Evolutionary conservation across 2,888 invertebrate genomes (phyloP).

Genomic region (Parnassius orleans): DNA sequence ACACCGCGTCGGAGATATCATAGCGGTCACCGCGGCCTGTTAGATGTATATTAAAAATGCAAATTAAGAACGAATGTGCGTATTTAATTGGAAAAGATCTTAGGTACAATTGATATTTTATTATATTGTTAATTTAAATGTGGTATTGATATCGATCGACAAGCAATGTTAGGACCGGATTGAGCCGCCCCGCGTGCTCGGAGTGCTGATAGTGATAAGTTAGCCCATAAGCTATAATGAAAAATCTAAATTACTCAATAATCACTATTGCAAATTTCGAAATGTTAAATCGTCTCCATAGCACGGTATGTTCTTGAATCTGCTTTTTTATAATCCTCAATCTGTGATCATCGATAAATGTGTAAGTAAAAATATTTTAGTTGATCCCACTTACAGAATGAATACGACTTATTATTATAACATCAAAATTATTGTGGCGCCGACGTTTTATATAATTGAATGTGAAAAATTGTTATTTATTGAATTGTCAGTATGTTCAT

Average conservation of each 20-base stretch:
- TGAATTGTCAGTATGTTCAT: conserved; percentile 72
- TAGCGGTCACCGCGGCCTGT: conserved; percentile 44
- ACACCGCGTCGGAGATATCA: conserved; percentile 45
- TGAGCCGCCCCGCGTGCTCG: conserved; percentile 61
- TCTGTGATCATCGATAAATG: conserved; percentile 80
- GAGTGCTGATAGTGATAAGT: conserved; percentile 76
- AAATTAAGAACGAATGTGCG: conserved; percentile 67
- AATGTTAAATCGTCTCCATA: conserved; percentile 77
- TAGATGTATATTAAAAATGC: conserved; percentile 65
- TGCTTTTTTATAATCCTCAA: conserved; percentile 79
- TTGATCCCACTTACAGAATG: conserved; percentile 62
- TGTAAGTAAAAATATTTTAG: conserved; percentile 74
- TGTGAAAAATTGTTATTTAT: conserved; percentile 79
- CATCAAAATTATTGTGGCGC: conserved; percentile 65
- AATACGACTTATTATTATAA: conserved; percentile 51
- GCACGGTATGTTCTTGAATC: conserved; percentile 78
- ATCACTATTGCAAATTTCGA: conserved; percentile 77
- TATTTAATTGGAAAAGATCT: conserved; percentile 77
- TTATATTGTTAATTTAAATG: conserved; percentile 80
- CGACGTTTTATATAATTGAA: conserved; percentile 66
- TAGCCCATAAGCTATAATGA: conserved; percentile 76
- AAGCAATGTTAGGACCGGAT: conserved; percentile 73
- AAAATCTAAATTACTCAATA: conserved; percentile 77
- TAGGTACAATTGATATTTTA: conserved; percentile 81
- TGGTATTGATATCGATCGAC: conserved; percentile 76